Evolutionary conservation across 2,113 vertebrate species (phyloP).

Genomic region (Centropus unirufus): DNA sequence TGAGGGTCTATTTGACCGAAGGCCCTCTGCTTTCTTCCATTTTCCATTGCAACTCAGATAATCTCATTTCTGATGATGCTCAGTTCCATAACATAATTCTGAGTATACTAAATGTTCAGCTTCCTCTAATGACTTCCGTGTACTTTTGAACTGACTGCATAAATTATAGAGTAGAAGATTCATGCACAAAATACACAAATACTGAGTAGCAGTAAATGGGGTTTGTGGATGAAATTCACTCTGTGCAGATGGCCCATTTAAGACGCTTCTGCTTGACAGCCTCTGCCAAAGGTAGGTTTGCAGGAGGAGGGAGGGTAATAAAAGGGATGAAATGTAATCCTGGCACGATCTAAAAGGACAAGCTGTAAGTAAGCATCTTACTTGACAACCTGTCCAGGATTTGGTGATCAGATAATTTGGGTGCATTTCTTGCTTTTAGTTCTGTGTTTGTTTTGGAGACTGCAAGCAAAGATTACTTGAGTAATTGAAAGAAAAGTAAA

Average conservation of each 20-base stretch:
- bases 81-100: constrained; percentile 5
- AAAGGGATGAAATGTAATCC: constrained; percentile 17
- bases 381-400: background rate
- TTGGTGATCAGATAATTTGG: background rate
- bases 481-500: background rate
- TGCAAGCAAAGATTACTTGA: background rate
- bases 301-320: background rate
- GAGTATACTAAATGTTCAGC: constrained; percentile 11
- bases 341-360: background rate
- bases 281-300: constrained; percentile 3
- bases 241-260: constrained; percentile 14
- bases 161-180: constrained; percentile 29
- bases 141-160: constrained; percentile 47
- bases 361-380: background rate
- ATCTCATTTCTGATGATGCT: constrained; percentile 44
- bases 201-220: constrained; percentile 9
- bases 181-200: constrained; percentile 40
- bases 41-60: background rate
- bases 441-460: background rate
- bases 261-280: background rate
- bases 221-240: constrained; percentile 29
- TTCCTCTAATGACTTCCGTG: constrained; percentile 43
- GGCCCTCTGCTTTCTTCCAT: background rate
- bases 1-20: background rate
- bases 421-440: background rate